Conservation (phyloP, 2,113 vertebrate genomes). For the Mustela lutreola region DNA sequence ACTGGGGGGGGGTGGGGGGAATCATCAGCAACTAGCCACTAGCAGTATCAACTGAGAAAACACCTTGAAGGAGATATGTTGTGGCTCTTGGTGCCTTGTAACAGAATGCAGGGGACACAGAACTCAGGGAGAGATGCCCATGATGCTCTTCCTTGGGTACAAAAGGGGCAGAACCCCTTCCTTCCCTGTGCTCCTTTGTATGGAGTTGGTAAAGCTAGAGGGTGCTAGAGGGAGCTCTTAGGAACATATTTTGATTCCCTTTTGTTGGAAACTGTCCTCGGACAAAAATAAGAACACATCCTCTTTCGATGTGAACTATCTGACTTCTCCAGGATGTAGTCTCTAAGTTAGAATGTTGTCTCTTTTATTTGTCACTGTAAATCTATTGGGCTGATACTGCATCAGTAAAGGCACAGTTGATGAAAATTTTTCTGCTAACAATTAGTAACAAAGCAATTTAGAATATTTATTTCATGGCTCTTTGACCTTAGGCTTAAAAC, state of each 20-base stretch:
- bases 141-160: background rate
- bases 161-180: background rate
- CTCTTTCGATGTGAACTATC: conserved; percentile 85
- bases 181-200: conserved; percentile 56
- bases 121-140: background rate
- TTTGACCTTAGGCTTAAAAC: conserved; percentile 50
- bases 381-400: conserved; percentile 74
- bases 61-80: background rate
- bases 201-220: conserved; percentile 82
- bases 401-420: conserved; percentile 52
- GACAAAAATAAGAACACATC: conserved; percentile 84
- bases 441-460: conserved; percentile 22
- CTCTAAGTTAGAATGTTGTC: conserved; percentile 67
- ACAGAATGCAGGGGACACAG: background rate
- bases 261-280: conserved; percentile 84
- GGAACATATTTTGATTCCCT: conserved; percentile 62
- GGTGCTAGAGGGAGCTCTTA: conserved; percentile 76
- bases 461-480: background rate
- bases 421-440: conserved; percentile 43
- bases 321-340: conserved; percentile 79
- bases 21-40: background rate
- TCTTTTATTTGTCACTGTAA: conserved; percentile 82
- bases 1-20: background rate
- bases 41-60: background rate
- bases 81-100: background rate